Evolutionary conservation across 2,888 invertebrate genomes (phyloP).

Genomic region (Mesochorus sp.): DNA sequence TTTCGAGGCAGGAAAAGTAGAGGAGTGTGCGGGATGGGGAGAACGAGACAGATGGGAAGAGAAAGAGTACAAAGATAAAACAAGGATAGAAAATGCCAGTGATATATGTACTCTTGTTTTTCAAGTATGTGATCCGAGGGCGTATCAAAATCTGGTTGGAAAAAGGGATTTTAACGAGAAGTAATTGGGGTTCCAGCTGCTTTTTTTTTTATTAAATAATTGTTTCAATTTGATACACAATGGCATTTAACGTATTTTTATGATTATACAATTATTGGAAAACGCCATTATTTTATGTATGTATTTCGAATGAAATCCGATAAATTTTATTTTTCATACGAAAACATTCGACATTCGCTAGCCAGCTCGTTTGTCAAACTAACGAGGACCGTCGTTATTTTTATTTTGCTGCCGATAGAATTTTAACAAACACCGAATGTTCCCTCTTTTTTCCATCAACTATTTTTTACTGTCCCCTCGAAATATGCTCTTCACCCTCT

Average conservation of each 20-base stretch:
- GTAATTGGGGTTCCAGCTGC: too few relatives aligned
- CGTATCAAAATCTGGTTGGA: too few relatives aligned
- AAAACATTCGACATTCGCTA: neutral
- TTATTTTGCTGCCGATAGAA: neutral
- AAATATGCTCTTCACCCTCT: neutral
- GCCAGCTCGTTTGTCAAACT: constrained; percentile 3
- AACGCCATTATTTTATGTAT: neutral
- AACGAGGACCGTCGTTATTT: constrained; percentile 13
- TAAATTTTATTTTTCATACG: constrained; percentile 1
- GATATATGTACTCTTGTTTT: too few relatives aligned
- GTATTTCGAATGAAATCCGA: neutral
- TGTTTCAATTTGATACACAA: too few relatives aligned
- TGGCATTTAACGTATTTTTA: too few relatives aligned
- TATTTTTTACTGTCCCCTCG: neutral
- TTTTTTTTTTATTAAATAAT: too few relatives aligned
- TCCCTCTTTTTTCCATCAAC: neutral
- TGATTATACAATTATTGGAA: too few relatives aligned
- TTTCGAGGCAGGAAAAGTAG: constrained; percentile 12
- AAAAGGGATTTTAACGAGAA: too few relatives aligned
- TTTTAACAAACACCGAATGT: constrained; percentile 13
- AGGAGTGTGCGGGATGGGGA: neutral
- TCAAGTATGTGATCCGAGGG: too few relatives aligned
- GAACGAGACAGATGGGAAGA: neutral
- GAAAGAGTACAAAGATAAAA: constrained; percentile 4
- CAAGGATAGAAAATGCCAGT: neutral